Conservation (phyloP, 2,113 vertebrate species). For the cattle (Bos taurus) region ARS-UCD2.0 NC_037332.1:49153501-49154000, state of each 20-base stretch:
- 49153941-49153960: neutral
- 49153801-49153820: neutral
- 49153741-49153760: accelerated
- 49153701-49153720: too few relatives aligned
- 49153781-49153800: neutral
- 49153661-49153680: too few relatives aligned
- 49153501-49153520: neutral
- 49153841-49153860: neutral
- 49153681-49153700: too few relatives aligned
- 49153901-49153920: neutral
- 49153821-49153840: neutral
- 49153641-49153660: too few relatives aligned
- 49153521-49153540: neutral
- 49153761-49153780: too few relatives aligned
- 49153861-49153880: neutral
- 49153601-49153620: neutral
- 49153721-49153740: too few relatives aligned
- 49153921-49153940: neutral
- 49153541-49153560: neutral
- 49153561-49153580: neutral
- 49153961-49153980: neutral
- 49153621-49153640: neutral
- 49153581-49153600: neutral
- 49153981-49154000: neutral
- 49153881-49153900: neutral